Conservation (phyloP, 2,113 vertebrate genomes). For the Pteronura brasiliensis region DNA sequence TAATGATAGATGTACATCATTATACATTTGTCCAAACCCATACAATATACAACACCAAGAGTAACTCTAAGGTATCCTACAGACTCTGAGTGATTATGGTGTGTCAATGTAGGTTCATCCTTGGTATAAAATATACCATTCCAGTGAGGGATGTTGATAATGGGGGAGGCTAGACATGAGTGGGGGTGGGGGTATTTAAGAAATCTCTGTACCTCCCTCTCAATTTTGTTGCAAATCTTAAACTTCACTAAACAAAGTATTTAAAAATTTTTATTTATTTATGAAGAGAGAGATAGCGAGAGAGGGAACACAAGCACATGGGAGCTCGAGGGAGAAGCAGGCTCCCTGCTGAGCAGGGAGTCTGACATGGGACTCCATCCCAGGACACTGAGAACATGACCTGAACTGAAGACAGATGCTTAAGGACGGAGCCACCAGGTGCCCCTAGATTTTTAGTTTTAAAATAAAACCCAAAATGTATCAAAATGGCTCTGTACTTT, state of each 20-base stretch:
- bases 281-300: too few species aligned
- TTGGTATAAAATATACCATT: not conserved
- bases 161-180: not conserved
- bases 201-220: not conserved
- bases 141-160: not conserved
- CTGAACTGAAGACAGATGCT: not conserved
- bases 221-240: not conserved
- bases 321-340: too few species aligned
- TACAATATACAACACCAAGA: not conserved
- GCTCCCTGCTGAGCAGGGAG: too few species aligned
- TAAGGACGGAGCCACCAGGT: too few species aligned
- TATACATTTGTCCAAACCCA: not conserved
- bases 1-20: not conserved
- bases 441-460: not conserved
- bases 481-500: not conserved
- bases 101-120: not conserved
- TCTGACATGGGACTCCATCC: too few species aligned
- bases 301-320: too few species aligned
- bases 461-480: not conserved
- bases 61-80: not conserved
- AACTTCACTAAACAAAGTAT: not conserved
- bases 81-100: not conserved
- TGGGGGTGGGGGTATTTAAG: not conserved
- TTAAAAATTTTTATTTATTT: not conserved
- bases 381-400: not conserved